A percentile compares a stretch with the other conserved stretches of the same genome.
Conservation (phyloP, 64 coral and sea anemone species). For the Dendrophyllia cribrosa region DNA sequence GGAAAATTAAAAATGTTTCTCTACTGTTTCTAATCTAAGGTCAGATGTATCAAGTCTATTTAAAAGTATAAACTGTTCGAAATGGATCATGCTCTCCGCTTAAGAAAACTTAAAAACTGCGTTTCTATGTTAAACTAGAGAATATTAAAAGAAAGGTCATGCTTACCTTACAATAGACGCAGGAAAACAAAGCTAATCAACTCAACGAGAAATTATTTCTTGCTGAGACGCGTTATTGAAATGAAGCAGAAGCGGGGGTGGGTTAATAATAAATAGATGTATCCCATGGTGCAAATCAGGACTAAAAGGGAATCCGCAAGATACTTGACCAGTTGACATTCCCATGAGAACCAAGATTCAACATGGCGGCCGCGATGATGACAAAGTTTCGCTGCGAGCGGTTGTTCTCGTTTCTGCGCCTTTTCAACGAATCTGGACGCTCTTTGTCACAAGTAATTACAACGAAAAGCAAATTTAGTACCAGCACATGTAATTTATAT, state of each 20-base stretch:
- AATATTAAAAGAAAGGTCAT: no score
- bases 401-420: not conserved
- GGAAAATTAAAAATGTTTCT: not conserved
- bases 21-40: no score
- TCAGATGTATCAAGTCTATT: no score
- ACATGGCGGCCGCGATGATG: conserved; percentile 14
- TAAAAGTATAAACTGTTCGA: no score
- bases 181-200: no score
- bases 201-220: no score
- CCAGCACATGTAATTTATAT: not conserved
- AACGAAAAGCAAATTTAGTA: not conserved
- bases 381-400: not conserved
- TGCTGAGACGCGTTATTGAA: no score
- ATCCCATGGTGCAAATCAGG: not conserved
- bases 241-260: no score
- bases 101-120: no score
- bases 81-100: no score
- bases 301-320: not conserved
- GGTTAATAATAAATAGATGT: not conserved
- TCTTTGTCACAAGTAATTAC: not conserved
- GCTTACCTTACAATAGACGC: no score
- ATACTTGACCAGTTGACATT: not conserved
- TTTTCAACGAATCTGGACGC: not conserved
- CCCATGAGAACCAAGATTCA: not conserved
- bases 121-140: no score